These are phyloP conservation scores for Scortum barcoo DNA, from an alignment of 2,113 vertebrate species.

Conservation along the genomic window DNA sequence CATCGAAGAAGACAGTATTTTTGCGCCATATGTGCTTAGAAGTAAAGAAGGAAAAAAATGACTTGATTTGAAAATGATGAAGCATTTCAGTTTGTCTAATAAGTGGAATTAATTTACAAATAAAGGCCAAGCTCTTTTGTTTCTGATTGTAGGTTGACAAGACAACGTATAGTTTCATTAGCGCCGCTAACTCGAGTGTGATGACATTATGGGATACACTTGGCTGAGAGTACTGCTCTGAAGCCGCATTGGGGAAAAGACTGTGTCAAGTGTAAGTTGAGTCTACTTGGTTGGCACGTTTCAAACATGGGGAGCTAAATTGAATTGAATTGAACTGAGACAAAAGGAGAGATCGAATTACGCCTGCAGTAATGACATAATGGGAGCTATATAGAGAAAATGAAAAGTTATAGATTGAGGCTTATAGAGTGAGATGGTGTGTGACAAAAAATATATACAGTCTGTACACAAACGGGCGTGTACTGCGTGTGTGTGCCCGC, in stretches of 20 bases:
- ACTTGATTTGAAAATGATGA: background rate
- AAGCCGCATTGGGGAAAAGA: background rate
- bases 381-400: background rate
- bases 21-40: background rate
- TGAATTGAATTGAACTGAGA: background rate
- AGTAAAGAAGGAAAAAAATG: background rate
- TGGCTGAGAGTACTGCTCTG: background rate
- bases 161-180: background rate
- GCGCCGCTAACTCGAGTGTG: background rate
- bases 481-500: background rate
- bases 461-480: background rate
- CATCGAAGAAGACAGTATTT: background rate
- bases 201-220: background rate
- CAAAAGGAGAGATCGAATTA: background rate
- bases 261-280: constrained; percentile 6
- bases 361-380: constrained; percentile 1
- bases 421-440: background rate
- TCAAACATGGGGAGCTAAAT: background rate
- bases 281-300: constrained; percentile 4
- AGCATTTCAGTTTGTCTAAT: constrained; percentile 1
- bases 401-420: background rate
- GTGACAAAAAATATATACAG: background rate
- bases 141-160: background rate
- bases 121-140: background rate
- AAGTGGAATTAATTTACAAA: background rate